Evolutionary conservation across 2,888 invertebrate genomes (phyloP), one percentile per base, ranked within the genome.

Genomic region (Phytoseiulus persimilis): DNA sequence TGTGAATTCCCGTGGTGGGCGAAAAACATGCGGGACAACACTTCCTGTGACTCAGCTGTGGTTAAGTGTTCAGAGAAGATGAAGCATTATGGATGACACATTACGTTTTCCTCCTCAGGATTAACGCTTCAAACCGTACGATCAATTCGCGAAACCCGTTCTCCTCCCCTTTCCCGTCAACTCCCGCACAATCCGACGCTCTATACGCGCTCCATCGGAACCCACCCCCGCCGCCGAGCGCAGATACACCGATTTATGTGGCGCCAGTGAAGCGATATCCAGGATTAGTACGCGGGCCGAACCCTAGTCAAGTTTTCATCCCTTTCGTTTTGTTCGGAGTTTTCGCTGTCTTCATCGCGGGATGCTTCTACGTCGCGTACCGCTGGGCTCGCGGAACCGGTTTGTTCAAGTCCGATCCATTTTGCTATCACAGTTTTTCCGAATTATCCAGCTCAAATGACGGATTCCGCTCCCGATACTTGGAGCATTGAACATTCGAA

Each of bases 361-460:
- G 39, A 45, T 87, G 87, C 33, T 87, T 87, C 87, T 87, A 87
- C 32, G 33, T 87, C 87, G 87, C 87, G 39, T 23, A 87, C 87
- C 87, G 87, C 87, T 87, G 87, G 87, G 87, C 87, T 18, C 32
- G 45, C 33, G 87, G 87, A 87, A 39, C 87, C 39, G 87, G 87
- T 87, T n/a, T 32, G 87, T 33, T 31, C 18, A 23, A 23, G 18
- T 65, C 28, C 18, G 2, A 65, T 65, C 65, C 65, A 23, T 65
- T 23, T 23, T 18, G 65, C 14, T 2, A 14, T 23, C 11, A 65
- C 18, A 1, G 28, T 23, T 23, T 65, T 65, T 65, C 65, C 65
- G 18, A 39, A 9, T 28, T 3, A 14, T 11, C 18, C 23, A 65
- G 5, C 65, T 65, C 18, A 2, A 3, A 14, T 23, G 28, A 28